phyloP scores from a whole-genome alignment of 2,888 invertebrate species.

The Venustoraphidia nigricollis region DNA sequence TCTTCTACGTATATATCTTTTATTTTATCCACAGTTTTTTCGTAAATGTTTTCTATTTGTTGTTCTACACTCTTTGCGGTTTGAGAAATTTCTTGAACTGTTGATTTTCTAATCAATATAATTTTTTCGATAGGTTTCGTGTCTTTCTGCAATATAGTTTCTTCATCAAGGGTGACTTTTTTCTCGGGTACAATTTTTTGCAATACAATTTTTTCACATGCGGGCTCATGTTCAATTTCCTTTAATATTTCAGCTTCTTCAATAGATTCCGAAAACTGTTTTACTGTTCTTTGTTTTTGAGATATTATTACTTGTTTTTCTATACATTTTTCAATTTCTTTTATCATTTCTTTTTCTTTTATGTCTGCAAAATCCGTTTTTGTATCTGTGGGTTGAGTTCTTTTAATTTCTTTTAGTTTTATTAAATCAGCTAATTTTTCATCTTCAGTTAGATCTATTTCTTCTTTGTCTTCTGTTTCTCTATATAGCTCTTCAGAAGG shows the following conservation, averaged over 20 bases:
- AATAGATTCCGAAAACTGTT: conserved; percentile 1
- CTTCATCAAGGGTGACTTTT: conserved; percentile 8
- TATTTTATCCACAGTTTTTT: no score
- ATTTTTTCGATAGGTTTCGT: conserved; percentile 1
- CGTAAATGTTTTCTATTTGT: no score
- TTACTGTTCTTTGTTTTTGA: neutral
- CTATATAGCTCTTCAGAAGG: conserved; percentile 2
- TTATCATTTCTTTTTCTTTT: conserved; percentile 3
- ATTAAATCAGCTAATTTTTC: neutral
- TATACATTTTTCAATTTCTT: neutral
- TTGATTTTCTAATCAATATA: neutral
- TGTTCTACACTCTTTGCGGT: no score
- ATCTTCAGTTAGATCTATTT: neutral
- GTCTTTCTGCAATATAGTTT: neutral
- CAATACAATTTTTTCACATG: conserved; percentile 4
- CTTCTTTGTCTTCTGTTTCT: conserved; percentile 3
- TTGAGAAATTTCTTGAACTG: no score
- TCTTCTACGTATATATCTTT: neutral
- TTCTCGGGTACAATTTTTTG: conserved; percentile 5
- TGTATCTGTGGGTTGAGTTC: neutral
- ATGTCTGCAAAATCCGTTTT: neutral
- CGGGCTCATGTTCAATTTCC: conserved; percentile 2
- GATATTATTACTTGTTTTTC: neutral
- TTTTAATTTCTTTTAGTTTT: neutral
- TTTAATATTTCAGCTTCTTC: conserved; percentile 1